phyloP scores from a whole-genome alignment of 2,113 vertebrate genomes.

The Lepus europaeus region DNA sequence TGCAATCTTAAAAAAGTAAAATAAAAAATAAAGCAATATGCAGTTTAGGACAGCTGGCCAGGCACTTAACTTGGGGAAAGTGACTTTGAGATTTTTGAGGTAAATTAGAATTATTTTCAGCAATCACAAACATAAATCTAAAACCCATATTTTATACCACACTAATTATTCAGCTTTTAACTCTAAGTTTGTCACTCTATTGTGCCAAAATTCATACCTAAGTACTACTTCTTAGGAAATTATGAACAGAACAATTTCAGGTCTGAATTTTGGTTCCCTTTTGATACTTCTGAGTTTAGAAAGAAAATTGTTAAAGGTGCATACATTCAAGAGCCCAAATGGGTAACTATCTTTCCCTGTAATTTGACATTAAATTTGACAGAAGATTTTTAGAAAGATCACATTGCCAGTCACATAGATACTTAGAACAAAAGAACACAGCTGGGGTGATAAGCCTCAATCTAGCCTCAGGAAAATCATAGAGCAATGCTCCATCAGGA shows the following conservation, averaged over 20 bases:
- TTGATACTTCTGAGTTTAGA: conserved; percentile 67
- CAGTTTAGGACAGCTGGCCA: conserved; percentile 60
- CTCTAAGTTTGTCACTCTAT: not conserved
- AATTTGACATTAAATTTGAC: not conserved
- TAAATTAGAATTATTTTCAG: not conserved
- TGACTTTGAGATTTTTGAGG: conserved; percentile 48
- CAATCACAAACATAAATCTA: not conserved
- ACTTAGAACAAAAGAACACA: no score
- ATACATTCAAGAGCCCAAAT: not conserved
- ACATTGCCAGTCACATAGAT: conserved; percentile 3
- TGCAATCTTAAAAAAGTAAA: conserved; percentile 61
- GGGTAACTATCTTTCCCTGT: not conserved
- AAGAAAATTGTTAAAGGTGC: conserved; percentile 16
- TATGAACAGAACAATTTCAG: conserved; percentile 49
- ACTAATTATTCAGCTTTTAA: not conserved
- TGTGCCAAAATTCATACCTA: conserved; percentile 57
- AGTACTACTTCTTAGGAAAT: conserved; percentile 51
- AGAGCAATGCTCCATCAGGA: not conserved
- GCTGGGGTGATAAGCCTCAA: not conserved
- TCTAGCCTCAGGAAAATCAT: not conserved
- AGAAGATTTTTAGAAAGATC: not conserved
- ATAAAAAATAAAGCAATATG: conserved; percentile 51
- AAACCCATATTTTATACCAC: not conserved
- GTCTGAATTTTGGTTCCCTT: conserved; percentile 61
- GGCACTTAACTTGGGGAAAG: conserved; percentile 65